Evolutionary conservation across 2,888 invertebrate genomes (phyloP), one percentile per base, ranked within the genome.

Genomic region (Crematogaster levior): DNA sequence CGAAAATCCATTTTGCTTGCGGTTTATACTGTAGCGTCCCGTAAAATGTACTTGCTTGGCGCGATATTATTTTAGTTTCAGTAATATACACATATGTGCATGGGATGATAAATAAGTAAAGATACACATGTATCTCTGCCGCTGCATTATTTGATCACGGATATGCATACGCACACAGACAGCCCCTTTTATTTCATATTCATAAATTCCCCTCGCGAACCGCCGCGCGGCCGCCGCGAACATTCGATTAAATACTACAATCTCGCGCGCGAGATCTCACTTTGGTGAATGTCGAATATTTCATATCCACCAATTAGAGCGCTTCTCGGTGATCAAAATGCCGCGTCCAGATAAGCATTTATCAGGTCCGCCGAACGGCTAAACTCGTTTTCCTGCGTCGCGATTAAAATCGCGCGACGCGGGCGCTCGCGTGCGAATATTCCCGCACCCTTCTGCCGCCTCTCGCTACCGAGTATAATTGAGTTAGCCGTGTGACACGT

Each of bases 401-500:
- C 83, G 85, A 88, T 88, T 88, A 79, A 68, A 88, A 82, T 85
- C 83, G 77, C 84, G 73, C 84, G 81, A 86, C 70, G 61, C 80
- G 68, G 66, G 27, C 77, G 66, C 48, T 30, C 34, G 68, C 46
- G 74, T 75, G 80, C 77, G 60, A 72, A 86, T 74, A 27, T 75
- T 63, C 37, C 27, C 46, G 12, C 72, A 15, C 43, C 74, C 74
- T 37, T 6, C 30, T 27, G 58, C 53, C 77, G 72, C n/a, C 77
- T 82, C 84, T 79, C 56, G 72, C 72, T 48, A 81, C 56, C 81
- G 85, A 87, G 85, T 85, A 89, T 92, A 92, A 92, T 92, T 91
- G 91, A 91, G 89, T 91, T 91, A 91, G 86, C 86, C 87, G 85
- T 82, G 90, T 89, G 91, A 90, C 89, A 89, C 88, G 89, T 91